Evolutionary conservation across 2,797 vertebrate genomes (phyloP), one percentile per base, ranked within the genome.

Genomic region (Eulemur albifrons): DNA sequence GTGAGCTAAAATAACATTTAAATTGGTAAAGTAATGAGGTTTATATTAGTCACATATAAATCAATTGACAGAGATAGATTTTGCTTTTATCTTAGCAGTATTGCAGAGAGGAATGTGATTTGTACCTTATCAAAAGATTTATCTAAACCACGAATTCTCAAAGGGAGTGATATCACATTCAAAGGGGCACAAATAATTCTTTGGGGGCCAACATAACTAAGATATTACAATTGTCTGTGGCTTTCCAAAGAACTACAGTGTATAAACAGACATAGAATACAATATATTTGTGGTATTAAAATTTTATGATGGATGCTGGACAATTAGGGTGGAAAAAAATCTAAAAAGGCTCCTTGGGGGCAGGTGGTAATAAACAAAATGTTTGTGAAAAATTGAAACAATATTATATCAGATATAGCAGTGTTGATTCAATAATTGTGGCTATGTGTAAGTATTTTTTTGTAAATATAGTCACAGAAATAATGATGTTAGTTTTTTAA

Each of bases 321-420:
- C 2, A 65, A 35, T 35, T 40, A 27, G 57, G 25, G 12, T 0
- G 23, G 14, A 35, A 32, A n/a, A n/a, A n/a, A 10, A 17, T 67
- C 6, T 45, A 48, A 65, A 67, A 65, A 50, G 4, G 0, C 2
- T 93, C 6, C 30, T 6, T 50, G 27, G 5, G 9, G 35, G 2
- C 54, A 15, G 63, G 9, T 75, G n/a, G 38, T 72, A 70, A 54
- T 61, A 57, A 73, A 48, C 18, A 27, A 30, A 89, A 88, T 0
- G 0, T 4, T 32, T 63, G 4, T 2, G 30, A 90, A 80, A 48
- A 17, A 70, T 4, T 17, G 10, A 50, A 89, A 52, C 1, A 69
- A 32, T 72, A 52, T 9, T 48, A 50, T 43, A 8, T 40, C 25
- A 57, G 9, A 11, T n/a, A 57, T 0, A 61, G 7, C 25, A 61